Base-by-base conservation (phyloP, 2,113 vertebrate species). In the Corvus hawaiiensis region DNA sequence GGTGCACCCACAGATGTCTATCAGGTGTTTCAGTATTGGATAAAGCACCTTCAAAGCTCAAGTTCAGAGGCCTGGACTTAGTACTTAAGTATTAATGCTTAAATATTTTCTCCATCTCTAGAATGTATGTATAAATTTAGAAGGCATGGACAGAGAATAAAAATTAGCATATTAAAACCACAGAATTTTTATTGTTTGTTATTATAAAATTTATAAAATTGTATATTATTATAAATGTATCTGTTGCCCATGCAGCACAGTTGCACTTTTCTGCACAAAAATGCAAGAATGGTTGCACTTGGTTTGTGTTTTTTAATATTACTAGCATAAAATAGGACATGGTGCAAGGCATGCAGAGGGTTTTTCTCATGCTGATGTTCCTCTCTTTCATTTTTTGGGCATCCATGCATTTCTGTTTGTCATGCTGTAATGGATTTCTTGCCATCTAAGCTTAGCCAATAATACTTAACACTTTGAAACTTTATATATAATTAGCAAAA, bases 271-370 rank as follows among this genome's bases (percentile, higher is more conserved):
- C 33, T 54, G 46, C 35, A 54, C 5, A 11, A 49, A 7, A 63
- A 11, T 48, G 13, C 21, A 63, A 49, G 6, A 64, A 35, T 27
- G 9, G 32, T 37, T 66, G 43, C 37, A 33, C 11, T 49, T 3
- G 15, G 26, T 90, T 54, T 74, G 3, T 48, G 23, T 35, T 10
- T 63, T 9, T 44, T 52, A 58, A 13, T 72, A 20, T 48, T n/a
- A 43, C 7, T 20, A 55, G 9, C 0, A 0, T 56, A 73, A 80
- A 93, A 77, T 13, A 73, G 5, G 28, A 3, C 35, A 84, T 4
- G 27, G 24, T 27, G 10, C 2, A 2, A 62, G 22, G 51, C 58
- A 69, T 3, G 2, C 6, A 55, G 39, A 52, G 13, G 0, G 2
- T 22, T 83, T 69, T 89, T 71, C 64, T 79, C 19, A 51, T 17